phyloP scores from a whole-genome alignment of 2,888 invertebrate species.

The Zygaena filipendulae region DNA sequence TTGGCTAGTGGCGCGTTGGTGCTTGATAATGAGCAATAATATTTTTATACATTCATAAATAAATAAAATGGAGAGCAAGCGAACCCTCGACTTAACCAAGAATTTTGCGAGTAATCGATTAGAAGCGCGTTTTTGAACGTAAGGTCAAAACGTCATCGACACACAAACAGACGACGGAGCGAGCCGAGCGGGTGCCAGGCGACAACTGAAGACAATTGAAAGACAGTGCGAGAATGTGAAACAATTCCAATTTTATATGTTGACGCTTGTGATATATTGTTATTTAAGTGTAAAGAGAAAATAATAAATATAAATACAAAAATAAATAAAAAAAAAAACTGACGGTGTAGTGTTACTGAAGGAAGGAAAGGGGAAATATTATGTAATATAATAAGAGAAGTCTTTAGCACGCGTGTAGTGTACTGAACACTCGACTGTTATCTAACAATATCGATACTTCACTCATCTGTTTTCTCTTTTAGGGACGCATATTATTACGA shows the following conservation, averaged over 20 bases:
- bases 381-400: slow-evolving; percentile 42
- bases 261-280: slow-evolving; percentile 68
- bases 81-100: slow-evolving; percentile 30
- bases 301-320: slow-evolving; percentile 55
- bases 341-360: slow-evolving; percentile 47
- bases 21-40: slow-evolving; percentile 68
- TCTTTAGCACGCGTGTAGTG: slow-evolving; percentile 57
- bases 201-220: background rate
- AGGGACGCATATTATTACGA: slow-evolving; percentile 16
- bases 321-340: slow-evolving; percentile 28
- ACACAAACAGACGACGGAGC: slow-evolving; percentile 21
- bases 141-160: slow-evolving; percentile 49
- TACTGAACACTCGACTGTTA: slow-evolving; percentile 33
- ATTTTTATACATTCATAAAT: slow-evolving; percentile 67
- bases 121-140: slow-evolving; percentile 27
- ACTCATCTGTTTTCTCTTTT: slow-evolving; percentile 23
- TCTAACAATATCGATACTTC: slow-evolving; percentile 26
- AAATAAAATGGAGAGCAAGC: slow-evolving; percentile 43
- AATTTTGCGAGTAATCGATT: no score
- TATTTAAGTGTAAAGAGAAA: slow-evolving; percentile 67
- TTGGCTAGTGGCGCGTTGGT: slow-evolving; percentile 65
- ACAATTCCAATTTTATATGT: slow-evolving; percentile 50
- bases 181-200: slow-evolving; percentile 3
- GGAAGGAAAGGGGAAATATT: slow-evolving; percentile 25
- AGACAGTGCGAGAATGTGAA: slow-evolving; percentile 12